Evolutionary conservation across 2,113 vertebrate species (phyloP).

Genomic region (Pontoporia blainvillei): DNA sequence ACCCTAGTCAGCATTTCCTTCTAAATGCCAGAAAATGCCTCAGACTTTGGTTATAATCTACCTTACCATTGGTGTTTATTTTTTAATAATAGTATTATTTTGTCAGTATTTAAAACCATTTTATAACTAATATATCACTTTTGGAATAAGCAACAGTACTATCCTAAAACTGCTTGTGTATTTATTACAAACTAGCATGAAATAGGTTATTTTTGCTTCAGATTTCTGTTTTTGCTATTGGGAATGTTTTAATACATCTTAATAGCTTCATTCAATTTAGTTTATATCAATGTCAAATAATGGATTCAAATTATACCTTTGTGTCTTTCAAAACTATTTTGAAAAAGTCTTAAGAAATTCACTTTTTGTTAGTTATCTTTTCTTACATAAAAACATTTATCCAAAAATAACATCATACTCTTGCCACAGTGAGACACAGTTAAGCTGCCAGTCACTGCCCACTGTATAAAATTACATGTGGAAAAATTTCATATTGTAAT

Average conservation of each 20-base stretch:
- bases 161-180: neutral
- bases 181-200: neutral
- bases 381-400: constrained; percentile 10
- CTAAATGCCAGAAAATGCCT: neutral
- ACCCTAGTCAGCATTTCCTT: neutral
- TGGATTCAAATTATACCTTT: neutral
- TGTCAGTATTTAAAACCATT: neutral
- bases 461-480: constrained; percentile 34
- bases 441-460: neutral
- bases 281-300: neutral
- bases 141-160: neutral
- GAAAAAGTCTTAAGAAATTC: neutral
- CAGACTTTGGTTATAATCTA: neutral
- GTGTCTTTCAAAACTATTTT: neutral
- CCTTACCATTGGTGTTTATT: neutral
- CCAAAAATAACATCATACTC: neutral
- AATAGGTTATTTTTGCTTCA: neutral
- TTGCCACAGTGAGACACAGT: neutral
- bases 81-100: neutral
- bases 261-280: neutral
- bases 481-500: constrained; percentile 7
- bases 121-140: neutral
- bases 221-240: neutral
- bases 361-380: neutral
- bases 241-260: neutral